Evolutionary conservation across 2,888 invertebrate species (phyloP), one percentile per base, ranked within the genome.

Genomic region (Andrena praecox): DNA sequence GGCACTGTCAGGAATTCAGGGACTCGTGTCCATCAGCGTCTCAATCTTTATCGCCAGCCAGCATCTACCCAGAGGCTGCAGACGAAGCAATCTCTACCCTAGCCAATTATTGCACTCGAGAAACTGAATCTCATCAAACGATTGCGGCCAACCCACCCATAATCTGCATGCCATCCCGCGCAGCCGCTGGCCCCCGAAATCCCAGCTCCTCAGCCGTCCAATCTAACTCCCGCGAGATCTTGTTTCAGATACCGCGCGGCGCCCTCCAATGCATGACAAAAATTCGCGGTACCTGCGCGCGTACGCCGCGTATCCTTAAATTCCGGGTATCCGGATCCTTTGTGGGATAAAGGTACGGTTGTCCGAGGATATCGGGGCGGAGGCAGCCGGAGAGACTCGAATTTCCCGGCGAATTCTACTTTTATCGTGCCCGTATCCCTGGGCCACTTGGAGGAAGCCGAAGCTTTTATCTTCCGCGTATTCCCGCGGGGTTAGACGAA

Each of bases 391-490:
- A 12, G 63, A n/a, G 48, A 67, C 31, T 20, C 24, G 20, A 12
- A 48, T 68, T 75, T 52, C 33, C 56, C 29, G 29, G 74, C 67
- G 70, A 80, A 71, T 80, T 80, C 75, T 80, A 66, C 81, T 75
- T 82, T 81, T 81, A 81, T 75, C 67, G 81, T 50, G 35, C 59
- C 1, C 10, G 70, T 54, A 66, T 75, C 80, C 59, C 31, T 29
- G 54, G 54, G 69, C 27, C 62, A 42, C 75, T 35, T 54, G 64
- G 69, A 81, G 74, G 69, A 42, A 66, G 60, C n/a, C 68, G 42
- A 27, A n/a, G 81, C 80, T 74, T 82, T 82, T 82, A 80, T 80
- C 80, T 70, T 31, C 7, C 33, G 27, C 52, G 75, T 67, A 82
- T 80, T 56, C 70, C 66, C 62, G 67, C 4, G 50, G 66, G 81